Percentiles rank a stretch among this genome's conserved stretches.
phyloP scores from a whole-genome alignment of 2,888 invertebrate genomes.

The Hoplodrina blanda region DNA sequence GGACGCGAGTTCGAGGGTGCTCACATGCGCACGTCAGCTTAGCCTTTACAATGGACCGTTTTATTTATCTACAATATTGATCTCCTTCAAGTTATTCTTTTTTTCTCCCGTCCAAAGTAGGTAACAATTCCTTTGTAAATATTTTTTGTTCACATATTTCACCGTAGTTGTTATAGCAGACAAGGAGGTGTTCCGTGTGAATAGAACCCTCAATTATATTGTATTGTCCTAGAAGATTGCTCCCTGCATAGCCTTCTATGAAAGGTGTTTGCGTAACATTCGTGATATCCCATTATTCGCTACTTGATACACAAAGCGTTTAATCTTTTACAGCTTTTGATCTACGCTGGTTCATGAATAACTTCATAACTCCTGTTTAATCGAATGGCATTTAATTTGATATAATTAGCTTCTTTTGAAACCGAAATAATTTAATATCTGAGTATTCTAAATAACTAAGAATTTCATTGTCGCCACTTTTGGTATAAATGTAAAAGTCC shows the following conservation, averaged over 20 bases:
- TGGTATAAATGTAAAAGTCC: background rate
- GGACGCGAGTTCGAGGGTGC: slow-evolving; percentile 54
- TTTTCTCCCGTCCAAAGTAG: slow-evolving; percentile 76
- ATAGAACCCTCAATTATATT: slow-evolving; percentile 81
- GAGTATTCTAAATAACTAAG: background rate
- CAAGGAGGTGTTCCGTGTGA: slow-evolving; percentile 78
- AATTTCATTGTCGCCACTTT: background rate
- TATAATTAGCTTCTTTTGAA: background rate
- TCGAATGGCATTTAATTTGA: background rate
- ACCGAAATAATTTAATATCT: background rate
- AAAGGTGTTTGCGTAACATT: slow-evolving; percentile 71
- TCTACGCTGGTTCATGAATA: slow-evolving; percentile 12
- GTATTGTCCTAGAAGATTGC: slow-evolving; percentile 71
- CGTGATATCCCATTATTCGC: slow-evolving; percentile 64
- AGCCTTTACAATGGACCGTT: slow-evolving; percentile 81
- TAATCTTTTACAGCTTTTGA: slow-evolving; percentile 29
- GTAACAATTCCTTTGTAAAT: slow-evolving; percentile 83
- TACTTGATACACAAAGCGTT: slow-evolving; percentile 56
- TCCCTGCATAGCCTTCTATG: slow-evolving; percentile 54
- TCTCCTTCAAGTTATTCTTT: slow-evolving; percentile 79
- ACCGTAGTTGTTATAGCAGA: slow-evolving; percentile 78
- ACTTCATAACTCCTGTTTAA: slow-evolving; percentile 7
- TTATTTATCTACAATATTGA: slow-evolving; percentile 86
- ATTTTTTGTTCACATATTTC: slow-evolving; percentile 87
- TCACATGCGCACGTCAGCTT: slow-evolving; percentile 66